These are phyloP conservation scores for Sebastolobus altivelis DNA, from an alignment of 2,797 vertebrate genomes.

Conservation along the genomic window DNA sequence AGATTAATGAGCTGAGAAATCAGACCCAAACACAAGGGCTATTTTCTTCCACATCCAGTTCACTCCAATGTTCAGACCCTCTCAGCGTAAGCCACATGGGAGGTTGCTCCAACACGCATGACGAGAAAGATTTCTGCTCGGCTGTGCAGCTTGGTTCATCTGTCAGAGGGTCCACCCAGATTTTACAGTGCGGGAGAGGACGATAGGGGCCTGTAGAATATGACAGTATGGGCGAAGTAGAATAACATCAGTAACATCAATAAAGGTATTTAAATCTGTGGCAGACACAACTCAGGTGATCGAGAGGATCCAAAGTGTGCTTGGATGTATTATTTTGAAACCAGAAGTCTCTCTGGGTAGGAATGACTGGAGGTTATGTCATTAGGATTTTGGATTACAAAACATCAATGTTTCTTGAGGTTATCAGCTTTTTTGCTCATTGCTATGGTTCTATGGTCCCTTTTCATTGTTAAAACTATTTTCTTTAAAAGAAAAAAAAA, in stretches of 20 bases:
- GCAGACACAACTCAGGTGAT: neutral
- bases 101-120: constrained; percentile 63
- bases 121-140: constrained; percentile 60
- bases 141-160: constrained; percentile 66
- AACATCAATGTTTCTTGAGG: neutral
- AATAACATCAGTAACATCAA: constrained; percentile 16
- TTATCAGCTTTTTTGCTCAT: constrained; percentile 4
- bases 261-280: constrained; percentile 13
- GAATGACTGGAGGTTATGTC: neutral
- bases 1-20: constrained; percentile 81
- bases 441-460: neutral
- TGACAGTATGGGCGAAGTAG: constrained; percentile 12
- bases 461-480: neutral
- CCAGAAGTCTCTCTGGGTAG: neutral
- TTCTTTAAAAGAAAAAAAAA: neutral
- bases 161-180: constrained; percentile 65
- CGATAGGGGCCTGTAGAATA: constrained; percentile 45
- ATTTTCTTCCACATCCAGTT: constrained; percentile 41
- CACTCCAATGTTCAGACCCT: constrained; percentile 53
- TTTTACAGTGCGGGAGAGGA: constrained; percentile 49
- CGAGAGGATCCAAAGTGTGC: neutral
- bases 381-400: neutral
- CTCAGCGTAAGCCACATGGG: constrained; percentile 54
- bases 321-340: neutral
- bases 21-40: constrained; percentile 67